Base-by-base conservation (phyloP, 2,797 vertebrate species). In the Sebastes steindachneri region DNA sequence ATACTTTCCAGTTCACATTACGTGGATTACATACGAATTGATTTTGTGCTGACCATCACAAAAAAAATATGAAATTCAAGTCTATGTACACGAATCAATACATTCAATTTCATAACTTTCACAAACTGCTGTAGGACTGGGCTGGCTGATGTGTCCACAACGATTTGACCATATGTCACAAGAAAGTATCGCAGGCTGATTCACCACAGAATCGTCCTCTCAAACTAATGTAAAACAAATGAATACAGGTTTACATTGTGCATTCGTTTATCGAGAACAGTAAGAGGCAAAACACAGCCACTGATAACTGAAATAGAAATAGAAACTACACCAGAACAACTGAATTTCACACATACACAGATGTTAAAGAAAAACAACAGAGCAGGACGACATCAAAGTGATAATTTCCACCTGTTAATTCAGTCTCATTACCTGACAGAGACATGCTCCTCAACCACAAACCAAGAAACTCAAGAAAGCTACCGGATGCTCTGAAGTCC, bases 401-500 rank as follows among this genome's bases (percentile, higher is more conserved):
- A 51, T 8, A 9, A 29, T 48, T 25, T 31, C n/a, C 45, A 77
- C 37, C 59, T 70, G 14, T 17, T 66, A 19, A 68, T 71, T 48
- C 23, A 71, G 14, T 64, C 23, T 54, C n/a, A 15, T 45, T 86
- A 90, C 90, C 90, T 92, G 88, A 77, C 60, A 85, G 26, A 73
- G 72, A 82, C 84, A 79, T 78, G 53, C 23, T 87, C 72, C 79
- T 64, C 62, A 59, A 69, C 14, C 4, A 65, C 59, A 82, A 75
- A 74, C 62, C 1, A 1, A 78, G 4, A 73, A 73, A 48, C 9
- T 72, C 21, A 11, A 68, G 11, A 80, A 57, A 69, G 73, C 17
- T 62, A 9, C 28, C 58, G 11, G 33, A 41, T 67, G 25, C 21
- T 73, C 41, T 37, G 26, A 75, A 79, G 35, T 77, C 31, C 4